phyloP scores from a whole-genome alignment of 2,888 invertebrate species.

The Lydus trimaculatus region DNA sequence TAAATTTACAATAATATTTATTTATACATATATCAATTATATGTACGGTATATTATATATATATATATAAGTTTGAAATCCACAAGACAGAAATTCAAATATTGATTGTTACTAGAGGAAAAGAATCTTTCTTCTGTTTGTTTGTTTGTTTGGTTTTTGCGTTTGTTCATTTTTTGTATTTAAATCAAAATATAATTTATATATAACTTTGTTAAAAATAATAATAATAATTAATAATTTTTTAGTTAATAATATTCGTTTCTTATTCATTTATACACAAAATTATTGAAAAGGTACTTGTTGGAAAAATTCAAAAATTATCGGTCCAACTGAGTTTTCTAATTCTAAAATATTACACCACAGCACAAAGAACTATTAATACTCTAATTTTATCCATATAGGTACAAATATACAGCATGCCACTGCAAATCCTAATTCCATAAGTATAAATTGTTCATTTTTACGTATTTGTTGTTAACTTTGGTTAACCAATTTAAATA shows the following conservation, averaged over 20 bases:
- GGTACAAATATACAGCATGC: constrained; percentile 62
- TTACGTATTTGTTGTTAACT: constrained; percentile 38
- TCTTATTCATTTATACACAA: constrained; percentile 44
- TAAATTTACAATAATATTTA: constrained; percentile 62
- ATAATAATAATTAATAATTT: constrained; percentile 51
- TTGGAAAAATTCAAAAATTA: constrained; percentile 36
- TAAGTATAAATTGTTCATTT: constrained; percentile 45
- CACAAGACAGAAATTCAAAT: constrained; percentile 61
- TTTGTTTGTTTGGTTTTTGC: not conserved
- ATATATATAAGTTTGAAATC: constrained; percentile 55
- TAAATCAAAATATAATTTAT: constrained; percentile 54
- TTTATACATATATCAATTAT: constrained; percentile 62
- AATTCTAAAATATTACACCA: constrained; percentile 62
- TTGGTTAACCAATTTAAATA: constrained; percentile 51
- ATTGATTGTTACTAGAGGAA: constrained; percentile 43
- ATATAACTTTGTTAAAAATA: constrained; percentile 47
- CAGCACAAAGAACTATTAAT: constrained; percentile 62
- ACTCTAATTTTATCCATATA: constrained; percentile 62
- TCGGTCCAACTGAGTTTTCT: constrained; percentile 54
- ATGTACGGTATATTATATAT: constrained; percentile 58
- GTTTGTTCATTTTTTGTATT: constrained; percentile 20
- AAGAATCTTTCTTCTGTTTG: constrained; percentile 20
- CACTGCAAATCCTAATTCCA: constrained; percentile 56
- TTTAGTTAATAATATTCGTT: constrained; percentile 45
- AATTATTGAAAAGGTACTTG: constrained; percentile 45